phyloP scores from a whole-genome alignment of 1,140 invertebrate genomes.

The Cherax destructor region DNA sequence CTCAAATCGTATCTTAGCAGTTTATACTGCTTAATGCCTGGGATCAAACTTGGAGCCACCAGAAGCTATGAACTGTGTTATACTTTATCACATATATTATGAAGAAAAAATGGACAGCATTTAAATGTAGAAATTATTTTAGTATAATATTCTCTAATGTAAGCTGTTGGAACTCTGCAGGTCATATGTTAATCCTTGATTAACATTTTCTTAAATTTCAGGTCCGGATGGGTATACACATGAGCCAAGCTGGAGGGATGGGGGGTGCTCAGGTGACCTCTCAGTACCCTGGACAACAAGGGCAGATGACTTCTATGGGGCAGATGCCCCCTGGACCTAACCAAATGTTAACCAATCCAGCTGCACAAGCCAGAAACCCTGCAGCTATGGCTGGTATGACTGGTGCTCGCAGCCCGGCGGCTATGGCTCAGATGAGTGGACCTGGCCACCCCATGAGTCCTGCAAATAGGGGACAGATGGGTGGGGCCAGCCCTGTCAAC shows the following conservation, averaged over 20 bases:
- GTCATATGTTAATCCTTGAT: neutral
- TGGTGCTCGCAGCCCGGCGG: constrained; percentile 65
- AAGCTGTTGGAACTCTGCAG: neutral
- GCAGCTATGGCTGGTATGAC: constrained; percentile 66
- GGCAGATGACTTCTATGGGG: constrained; percentile 63
- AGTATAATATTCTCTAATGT: too few relatives aligned
- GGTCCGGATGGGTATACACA: constrained; percentile 70
- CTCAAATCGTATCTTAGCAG: too few relatives aligned
- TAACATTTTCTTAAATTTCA: constrained; percentile 34
- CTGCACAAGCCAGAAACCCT: constrained; percentile 59
- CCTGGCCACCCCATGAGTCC: constrained; percentile 69
- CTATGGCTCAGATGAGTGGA: constrained; percentile 70
- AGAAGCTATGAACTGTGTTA: too few relatives aligned
- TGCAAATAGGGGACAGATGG: constrained; percentile 70
- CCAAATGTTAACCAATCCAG: constrained; percentile 65
- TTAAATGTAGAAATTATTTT: too few relatives aligned
- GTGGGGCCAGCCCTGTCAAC: constrained; percentile 68
- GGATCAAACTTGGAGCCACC: too few relatives aligned
- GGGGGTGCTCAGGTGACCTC: constrained; percentile 69
- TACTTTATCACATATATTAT: too few relatives aligned
- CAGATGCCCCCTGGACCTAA: constrained; percentile 64
- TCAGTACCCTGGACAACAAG: constrained; percentile 66
- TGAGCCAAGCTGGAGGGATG: constrained; percentile 71
- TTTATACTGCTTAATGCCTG: too few relatives aligned
- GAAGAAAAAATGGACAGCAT: too few relatives aligned